Conservation (phyloP, 2,797 vertebrate species). For the Acipenser transmontanus region DNA sequence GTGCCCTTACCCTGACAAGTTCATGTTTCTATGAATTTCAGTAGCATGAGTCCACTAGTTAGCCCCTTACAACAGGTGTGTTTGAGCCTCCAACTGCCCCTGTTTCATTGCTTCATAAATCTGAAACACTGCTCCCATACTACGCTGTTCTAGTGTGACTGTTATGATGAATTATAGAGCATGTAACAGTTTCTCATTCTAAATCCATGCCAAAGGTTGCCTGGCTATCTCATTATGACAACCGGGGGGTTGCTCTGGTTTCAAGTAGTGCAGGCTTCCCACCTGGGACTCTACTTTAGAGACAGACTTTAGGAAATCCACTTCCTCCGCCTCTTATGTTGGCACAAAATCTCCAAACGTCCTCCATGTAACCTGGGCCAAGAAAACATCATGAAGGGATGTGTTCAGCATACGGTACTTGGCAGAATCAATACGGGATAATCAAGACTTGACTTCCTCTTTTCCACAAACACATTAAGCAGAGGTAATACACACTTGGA, state of each 20-base stretch:
- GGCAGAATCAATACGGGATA: background rate
- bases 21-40: no score
- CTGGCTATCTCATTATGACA: slow-evolving; percentile 3
- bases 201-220: background rate
- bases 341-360: background rate
- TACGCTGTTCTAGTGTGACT: background rate
- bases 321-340: background rate
- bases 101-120: background rate
- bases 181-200: background rate
- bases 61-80: no score
- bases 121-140: background rate
- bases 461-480: background rate
- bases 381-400: background rate
- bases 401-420: background rate
- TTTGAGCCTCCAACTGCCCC: background rate
- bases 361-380: background rate
- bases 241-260: background rate
- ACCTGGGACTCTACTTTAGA: background rate
- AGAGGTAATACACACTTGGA: background rate
- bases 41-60: no score
- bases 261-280: background rate
- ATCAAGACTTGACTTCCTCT: background rate
- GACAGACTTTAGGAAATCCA: background rate
- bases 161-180: background rate
- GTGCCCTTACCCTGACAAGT: no score